Percentiles rank a stretch among this genome's conserved stretches.
phyloP scores from a whole-genome alignment of 2,797 vertebrate species.

The Bradypus variegatus region DNA sequence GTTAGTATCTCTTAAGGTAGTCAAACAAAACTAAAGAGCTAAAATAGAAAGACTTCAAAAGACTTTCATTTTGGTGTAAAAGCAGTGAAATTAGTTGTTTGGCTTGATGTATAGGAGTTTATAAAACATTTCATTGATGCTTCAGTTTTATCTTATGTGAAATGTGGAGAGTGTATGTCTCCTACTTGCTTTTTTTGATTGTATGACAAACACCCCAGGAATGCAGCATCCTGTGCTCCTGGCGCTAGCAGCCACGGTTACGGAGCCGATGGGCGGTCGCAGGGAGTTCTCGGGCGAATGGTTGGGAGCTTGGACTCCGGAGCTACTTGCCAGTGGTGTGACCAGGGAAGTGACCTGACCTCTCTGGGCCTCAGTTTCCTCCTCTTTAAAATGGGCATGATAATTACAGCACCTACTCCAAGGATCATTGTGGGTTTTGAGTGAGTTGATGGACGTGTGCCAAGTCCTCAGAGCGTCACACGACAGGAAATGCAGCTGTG shows the following conservation, averaged over 20 bases:
- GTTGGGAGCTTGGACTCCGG: background rate
- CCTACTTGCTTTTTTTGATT: slow-evolving; percentile 34
- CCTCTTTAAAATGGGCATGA: slow-evolving; percentile 10
- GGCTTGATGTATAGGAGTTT: background rate
- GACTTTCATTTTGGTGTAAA: background rate
- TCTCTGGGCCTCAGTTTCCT: slow-evolving; percentile 12
- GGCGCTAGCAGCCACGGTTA: background rate
- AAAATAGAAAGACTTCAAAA: background rate
- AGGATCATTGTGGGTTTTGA: background rate
- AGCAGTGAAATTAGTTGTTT: background rate
- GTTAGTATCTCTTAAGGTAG: background rate
- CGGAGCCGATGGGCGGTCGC: background rate
- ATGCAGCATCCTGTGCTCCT: background rate
- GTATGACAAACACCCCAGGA: background rate
- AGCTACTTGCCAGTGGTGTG: background rate
- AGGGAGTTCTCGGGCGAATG: background rate
- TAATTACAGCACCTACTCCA: background rate
- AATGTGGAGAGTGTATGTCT: slow-evolving; percentile 31
- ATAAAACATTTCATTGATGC: background rate
- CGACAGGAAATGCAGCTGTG: background rate
- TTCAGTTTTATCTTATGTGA: slow-evolving; percentile 5
- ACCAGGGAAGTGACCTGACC: background rate
- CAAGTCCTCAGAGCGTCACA: background rate
- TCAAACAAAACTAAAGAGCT: background rate
- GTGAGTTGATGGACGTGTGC: background rate